phyloP scores from a whole-genome alignment of 2,797 vertebrate species.

The Parambassis ranga region DNA sequence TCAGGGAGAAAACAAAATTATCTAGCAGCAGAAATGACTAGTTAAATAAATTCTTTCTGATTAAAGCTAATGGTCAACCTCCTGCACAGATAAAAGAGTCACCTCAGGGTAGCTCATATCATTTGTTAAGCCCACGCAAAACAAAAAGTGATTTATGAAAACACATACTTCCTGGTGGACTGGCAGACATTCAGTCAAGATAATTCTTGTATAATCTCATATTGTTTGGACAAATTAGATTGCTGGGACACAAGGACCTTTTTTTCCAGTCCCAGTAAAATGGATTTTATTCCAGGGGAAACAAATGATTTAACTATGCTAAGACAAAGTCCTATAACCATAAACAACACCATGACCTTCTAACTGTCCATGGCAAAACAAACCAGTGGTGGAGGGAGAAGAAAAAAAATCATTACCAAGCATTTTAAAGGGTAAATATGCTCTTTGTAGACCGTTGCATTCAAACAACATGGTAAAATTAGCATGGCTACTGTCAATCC shows the following conservation, averaged over 20 bases:
- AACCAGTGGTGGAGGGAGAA: background rate
- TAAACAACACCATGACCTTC: slow-evolving; percentile 61
- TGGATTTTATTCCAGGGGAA: slow-evolving; percentile 12
- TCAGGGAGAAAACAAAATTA: background rate
- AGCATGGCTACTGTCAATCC: slow-evolving; percentile 11
- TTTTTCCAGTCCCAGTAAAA: slow-evolving; percentile 1
- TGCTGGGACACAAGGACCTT: slow-evolving; percentile 16
- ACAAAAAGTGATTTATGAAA: slow-evolving; percentile 37
- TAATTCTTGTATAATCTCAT: slow-evolving; percentile 23
- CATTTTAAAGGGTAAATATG: background rate
- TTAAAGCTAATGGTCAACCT: background rate
- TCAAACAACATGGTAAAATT: too few species aligned
- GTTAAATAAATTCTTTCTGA: slow-evolving; percentile 4
- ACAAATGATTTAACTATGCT: slow-evolving; percentile 8
- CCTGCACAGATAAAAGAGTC: slow-evolving; percentile 18
- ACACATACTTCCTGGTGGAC: slow-evolving; percentile 39
- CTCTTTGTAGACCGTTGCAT: too few species aligned
- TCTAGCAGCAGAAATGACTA: background rate
- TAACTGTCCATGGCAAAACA: slow-evolving; percentile 39
- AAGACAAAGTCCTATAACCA: slow-evolving; percentile 14
- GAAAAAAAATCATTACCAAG: background rate
- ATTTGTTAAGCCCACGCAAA: slow-evolving; percentile 17
- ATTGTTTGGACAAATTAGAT: slow-evolving; percentile 51
- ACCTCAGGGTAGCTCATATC: background rate
- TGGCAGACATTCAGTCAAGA: slow-evolving; percentile 35